Percentiles rank a stretch among this genome's conserved stretches.
Evolutionary conservation across 2,888 invertebrate genomes (phyloP).

Genomic region (Cheilosia impressa): DNA sequence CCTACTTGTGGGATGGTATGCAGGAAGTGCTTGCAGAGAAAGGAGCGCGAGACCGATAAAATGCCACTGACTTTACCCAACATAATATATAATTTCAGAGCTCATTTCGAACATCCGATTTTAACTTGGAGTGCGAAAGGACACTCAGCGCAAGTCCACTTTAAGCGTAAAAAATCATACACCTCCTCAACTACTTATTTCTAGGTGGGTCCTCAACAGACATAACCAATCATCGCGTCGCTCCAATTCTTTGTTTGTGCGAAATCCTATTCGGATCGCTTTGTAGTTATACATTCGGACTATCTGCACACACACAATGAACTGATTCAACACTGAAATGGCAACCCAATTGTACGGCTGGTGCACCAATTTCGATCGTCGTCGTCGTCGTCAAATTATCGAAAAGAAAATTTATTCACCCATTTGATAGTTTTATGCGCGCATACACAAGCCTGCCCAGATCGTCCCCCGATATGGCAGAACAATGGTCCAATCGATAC

Average conservation of each 20-base stretch:
- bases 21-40: too few relatives aligned
- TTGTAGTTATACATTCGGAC: conserved; percentile 22
- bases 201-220: too few relatives aligned
- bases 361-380: conserved; percentile 29
- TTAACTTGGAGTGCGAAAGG: too few relatives aligned
- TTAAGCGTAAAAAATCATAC: too few relatives aligned
- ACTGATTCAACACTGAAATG: conserved; percentile 11
- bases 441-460: conserved; percentile 16
- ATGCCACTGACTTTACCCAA: too few relatives aligned
- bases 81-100: too few relatives aligned
- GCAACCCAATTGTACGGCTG: conserved; percentile 9
- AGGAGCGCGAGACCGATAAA: too few relatives aligned
- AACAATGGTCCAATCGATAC: conserved; percentile 48
- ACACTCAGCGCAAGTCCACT: too few relatives aligned
- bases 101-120: too few relatives aligned
- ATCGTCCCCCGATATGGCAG: conserved; percentile 48
- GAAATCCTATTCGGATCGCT: conserved; percentile 19
- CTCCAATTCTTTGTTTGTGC: conserved; percentile 19
- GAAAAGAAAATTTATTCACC: conserved; percentile 52
- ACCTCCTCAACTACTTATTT: too few relatives aligned
- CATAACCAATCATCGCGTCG: not conserved
- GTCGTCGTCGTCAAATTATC: conserved; percentile 32
- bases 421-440: conserved; percentile 46
- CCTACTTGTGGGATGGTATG: too few relatives aligned
- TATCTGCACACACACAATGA: not conserved